These are phyloP conservation scores for Catocala fraxini DNA, from an alignment of 2,888 invertebrate species.

Conservation along the genomic window DNA sequence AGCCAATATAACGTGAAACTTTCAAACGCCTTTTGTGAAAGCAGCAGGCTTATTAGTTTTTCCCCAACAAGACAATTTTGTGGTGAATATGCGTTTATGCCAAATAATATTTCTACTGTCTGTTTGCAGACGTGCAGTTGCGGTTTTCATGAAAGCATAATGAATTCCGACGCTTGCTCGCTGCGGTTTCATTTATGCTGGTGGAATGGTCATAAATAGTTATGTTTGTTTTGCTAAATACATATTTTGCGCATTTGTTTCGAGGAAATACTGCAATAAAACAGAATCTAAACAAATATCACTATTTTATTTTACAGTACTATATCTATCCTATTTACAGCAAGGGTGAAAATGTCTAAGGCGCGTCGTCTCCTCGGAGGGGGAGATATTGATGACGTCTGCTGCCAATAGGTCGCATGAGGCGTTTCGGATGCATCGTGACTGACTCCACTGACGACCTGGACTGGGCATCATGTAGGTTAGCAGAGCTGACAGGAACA, in stretches of 20 bases:
- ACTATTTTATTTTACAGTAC: slow-evolving; percentile 71
- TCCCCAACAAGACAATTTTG: slow-evolving; percentile 7
- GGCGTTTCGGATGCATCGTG: slow-evolving; percentile 57
- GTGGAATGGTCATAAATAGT: slow-evolving; percentile 4
- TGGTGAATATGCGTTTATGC: slow-evolving; percentile 13
- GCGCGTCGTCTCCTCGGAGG: slow-evolving; percentile 80
- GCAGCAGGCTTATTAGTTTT: background rate
- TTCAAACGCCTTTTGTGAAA: slow-evolving; percentile 4
- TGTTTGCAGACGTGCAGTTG: slow-evolving; percentile 30
- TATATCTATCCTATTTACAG: slow-evolving; percentile 75
- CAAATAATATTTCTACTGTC: slow-evolving; percentile 15
- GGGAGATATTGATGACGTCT: slow-evolving; percentile 82
- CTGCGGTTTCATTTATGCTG: slow-evolving; percentile 26
- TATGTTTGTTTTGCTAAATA: background rate
- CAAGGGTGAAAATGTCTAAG: slow-evolving; percentile 65
- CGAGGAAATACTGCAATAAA: slow-evolving; percentile 34
- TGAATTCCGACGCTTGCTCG: slow-evolving; percentile 25
- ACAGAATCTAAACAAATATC: slow-evolving; percentile 58
- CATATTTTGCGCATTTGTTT: background rate
- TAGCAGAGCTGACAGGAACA: slow-evolving; percentile 74
- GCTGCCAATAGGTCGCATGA: slow-evolving; percentile 55
- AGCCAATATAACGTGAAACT: slow-evolving; percentile 4
- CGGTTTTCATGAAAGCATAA: slow-evolving; percentile 34
- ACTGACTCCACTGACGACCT: slow-evolving; percentile 70
- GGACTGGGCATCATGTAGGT: slow-evolving; percentile 72